Evolutionary conservation across 2,113 vertebrate genomes (phyloP).

Genomic region (Arvicanthis niloticus): DNA sequence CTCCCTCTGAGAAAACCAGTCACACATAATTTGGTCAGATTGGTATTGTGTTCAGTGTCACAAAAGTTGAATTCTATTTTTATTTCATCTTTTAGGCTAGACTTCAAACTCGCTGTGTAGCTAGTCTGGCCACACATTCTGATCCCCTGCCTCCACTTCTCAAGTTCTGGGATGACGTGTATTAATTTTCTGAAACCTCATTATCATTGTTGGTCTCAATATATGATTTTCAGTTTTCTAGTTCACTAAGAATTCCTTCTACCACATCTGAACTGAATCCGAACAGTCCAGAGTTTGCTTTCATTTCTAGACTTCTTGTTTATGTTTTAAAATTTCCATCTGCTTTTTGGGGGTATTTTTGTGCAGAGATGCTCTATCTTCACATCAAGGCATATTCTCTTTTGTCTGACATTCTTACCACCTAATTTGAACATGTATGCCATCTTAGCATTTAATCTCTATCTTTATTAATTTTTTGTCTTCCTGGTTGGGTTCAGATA

Average conservation of each 20-base stretch:
- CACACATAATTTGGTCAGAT: neutral
- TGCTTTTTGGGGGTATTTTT: neutral
- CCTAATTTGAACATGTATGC: neutral
- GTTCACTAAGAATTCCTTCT: neutral
- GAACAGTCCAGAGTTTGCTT: neutral
- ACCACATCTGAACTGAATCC: neutral
- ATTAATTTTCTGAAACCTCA: neutral
- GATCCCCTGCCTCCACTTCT: neutral
- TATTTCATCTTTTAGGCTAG: neutral
- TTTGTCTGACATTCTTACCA: neutral
- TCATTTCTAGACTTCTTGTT: conserved; percentile 30
- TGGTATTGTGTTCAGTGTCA: neutral
- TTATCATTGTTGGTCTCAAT: neutral
- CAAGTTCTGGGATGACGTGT: neutral
- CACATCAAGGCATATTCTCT: neutral
- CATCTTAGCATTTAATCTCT: neutral
- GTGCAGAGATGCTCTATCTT: neutral
- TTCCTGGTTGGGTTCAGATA: neutral
- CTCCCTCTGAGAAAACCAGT: neutral
- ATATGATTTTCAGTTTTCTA: conserved; percentile 46
- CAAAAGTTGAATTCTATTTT: neutral
- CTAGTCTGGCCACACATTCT: neutral
- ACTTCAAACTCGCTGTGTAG: neutral
- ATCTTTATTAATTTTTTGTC: neutral
- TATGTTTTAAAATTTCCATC: conserved; percentile 6